Conservation (phyloP, 2,113 vertebrate species). For the Laticauda laticaudata region DNA sequence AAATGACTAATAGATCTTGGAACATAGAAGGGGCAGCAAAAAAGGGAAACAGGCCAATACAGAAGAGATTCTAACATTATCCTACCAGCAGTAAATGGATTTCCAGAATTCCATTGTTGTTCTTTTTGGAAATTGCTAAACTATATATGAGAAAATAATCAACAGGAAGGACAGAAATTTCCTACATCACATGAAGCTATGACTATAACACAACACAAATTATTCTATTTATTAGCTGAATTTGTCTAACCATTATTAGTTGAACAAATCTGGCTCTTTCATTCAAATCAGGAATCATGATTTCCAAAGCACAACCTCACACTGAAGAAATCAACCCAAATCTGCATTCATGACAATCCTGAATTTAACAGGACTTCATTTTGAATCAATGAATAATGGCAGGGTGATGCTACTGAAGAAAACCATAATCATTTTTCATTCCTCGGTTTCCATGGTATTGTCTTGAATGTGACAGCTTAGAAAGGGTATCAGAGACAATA, state of each 20-base stretch:
- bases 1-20: neutral
- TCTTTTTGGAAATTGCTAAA: neutral
- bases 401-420: neutral
- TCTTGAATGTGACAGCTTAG: neutral
- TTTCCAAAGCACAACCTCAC: neutral
- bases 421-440: neutral
- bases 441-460: neutral
- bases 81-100: neutral
- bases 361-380: neutral
- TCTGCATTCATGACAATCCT: neutral
- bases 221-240: neutral
- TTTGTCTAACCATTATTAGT: neutral
- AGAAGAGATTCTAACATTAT: neutral
- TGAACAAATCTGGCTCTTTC: neutral
- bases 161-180: neutral
- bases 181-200: neutral
- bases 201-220: neutral
- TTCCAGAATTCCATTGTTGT: neutral
- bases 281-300: neutral
- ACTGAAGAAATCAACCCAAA: neutral
- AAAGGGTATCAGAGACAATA: neutral
- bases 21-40: neutral
- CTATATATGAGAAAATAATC: neutral
- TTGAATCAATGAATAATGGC: neutral
- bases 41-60: neutral